These are phyloP conservation scores for Drosophila buzzatii DNA, from an alignment of 2,888 invertebrate genomes.

Conservation along the genomic window DNA sequence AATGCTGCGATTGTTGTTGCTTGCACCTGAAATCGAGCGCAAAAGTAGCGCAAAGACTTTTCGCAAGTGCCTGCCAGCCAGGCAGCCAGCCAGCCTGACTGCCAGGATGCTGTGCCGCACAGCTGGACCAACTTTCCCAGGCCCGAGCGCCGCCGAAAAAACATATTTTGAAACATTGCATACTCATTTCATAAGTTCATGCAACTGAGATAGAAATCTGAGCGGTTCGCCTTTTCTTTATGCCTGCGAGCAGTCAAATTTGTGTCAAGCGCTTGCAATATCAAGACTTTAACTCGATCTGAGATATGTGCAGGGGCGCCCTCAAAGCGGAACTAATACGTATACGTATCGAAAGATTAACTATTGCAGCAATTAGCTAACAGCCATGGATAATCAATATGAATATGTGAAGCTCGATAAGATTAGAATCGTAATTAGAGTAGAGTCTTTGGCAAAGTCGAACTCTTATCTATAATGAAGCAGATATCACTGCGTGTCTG, in stretches of 20 bases:
- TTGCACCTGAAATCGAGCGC: conserved; percentile 59
- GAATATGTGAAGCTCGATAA: conserved; percentile 28
- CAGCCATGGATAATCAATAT: conserved; percentile 22
- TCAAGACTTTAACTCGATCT: conserved; percentile 17
- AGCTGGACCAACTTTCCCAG: conserved; percentile 60
- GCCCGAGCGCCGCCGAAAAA: conserved; percentile 2
- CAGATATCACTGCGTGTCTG: conserved; percentile 2
- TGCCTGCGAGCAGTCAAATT: conserved; percentile 53
- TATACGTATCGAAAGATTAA: conserved; percentile 17
- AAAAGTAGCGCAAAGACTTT: conserved; percentile 59
- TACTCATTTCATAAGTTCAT: conserved; percentile 62
- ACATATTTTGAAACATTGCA: conserved; percentile 45
- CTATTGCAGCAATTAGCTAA: no score
- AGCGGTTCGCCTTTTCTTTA: conserved; percentile 42
- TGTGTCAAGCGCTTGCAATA: conserved; percentile 30
- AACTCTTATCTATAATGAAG: neutral
- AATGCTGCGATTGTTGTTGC: conserved; percentile 50
- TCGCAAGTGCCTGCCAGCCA: conserved; percentile 43
- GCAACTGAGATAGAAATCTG: conserved; percentile 45
- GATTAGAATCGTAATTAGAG: conserved; percentile 23
- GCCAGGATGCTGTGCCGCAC: conserved; percentile 62
- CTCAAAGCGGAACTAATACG: conserved; percentile 35
- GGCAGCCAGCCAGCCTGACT: neutral
- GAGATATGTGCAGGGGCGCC: conserved; percentile 24
- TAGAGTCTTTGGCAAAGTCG: neutral